phyloP scores from a whole-genome alignment of 2,797 vertebrate genomes.

The Perodicticus potto region DNA sequence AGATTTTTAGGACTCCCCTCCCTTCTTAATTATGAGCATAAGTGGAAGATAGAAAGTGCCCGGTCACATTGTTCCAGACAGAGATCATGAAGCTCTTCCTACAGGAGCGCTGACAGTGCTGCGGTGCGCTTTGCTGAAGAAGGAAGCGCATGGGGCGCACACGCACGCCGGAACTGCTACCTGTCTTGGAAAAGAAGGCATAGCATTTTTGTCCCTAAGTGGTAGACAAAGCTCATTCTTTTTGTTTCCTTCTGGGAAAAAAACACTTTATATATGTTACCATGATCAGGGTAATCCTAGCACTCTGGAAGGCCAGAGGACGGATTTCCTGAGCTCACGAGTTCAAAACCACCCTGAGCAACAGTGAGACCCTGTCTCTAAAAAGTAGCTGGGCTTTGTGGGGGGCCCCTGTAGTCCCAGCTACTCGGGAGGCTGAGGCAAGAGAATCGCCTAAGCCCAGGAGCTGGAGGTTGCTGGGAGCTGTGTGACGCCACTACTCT shows the following conservation, averaged over 20 bases:
- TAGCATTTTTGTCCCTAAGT: neutral
- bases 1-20: neutral
- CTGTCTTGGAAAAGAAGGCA: neutral
- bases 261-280: too few species aligned
- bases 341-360: too few species aligned
- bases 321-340: too few species aligned
- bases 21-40: accelerated
- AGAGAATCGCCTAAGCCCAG: too few species aligned
- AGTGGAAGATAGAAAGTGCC: neutral
- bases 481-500: too few species aligned
- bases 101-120: accelerated
- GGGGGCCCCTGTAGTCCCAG: too few species aligned
- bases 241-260: neutral
- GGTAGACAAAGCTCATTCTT: neutral
- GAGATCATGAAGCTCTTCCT: accelerated
- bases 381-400: too few species aligned
- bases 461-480: too few species aligned
- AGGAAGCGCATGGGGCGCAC: accelerated
- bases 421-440: too few species aligned
- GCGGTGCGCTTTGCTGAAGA: accelerated
- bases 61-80: accelerated
- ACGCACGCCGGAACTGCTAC: neutral
- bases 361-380: too few species aligned
- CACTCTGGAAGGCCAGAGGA: too few species aligned
- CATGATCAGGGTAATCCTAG: too few species aligned